phyloP scores from a whole-genome alignment of 2,113 vertebrate genomes.

The Macaca mulatta region DNA sequence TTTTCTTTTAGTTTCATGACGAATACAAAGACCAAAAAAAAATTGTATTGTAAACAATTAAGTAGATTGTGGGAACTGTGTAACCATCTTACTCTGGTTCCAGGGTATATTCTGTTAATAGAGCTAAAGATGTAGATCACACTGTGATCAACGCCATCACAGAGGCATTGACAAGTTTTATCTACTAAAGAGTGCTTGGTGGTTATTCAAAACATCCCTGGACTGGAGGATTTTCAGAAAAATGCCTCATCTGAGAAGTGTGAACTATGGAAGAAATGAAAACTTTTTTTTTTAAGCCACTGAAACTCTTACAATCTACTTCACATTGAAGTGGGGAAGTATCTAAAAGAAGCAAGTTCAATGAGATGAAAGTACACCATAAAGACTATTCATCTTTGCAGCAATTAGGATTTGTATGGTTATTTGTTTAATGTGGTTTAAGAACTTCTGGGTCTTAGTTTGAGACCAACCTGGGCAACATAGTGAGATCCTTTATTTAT shows the following conservation, averaged over 20 bases:
- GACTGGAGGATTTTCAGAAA: background rate
- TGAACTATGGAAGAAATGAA: slow-evolving; percentile 7
- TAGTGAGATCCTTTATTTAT: no score
- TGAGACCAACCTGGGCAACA: no score
- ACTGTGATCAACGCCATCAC: no score
- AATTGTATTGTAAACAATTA: no score
- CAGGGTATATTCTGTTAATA: no score
- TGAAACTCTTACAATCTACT: background rate
- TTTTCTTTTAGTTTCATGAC: no score
- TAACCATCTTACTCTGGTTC: no score
- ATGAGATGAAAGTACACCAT: background rate
- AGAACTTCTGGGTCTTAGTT: background rate
- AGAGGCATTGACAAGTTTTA: no score
- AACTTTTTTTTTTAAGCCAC: background rate
- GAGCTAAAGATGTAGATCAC: no score
- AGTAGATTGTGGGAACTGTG: no score
- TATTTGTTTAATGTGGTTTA: background rate
- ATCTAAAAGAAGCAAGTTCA: background rate
- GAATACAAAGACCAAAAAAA: no score
- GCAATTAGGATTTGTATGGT: background rate
- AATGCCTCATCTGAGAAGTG: background rate
- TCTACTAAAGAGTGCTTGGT: no score
- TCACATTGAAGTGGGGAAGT: background rate
- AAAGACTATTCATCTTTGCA: background rate
- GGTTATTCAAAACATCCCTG: background rate